Evolutionary conservation across 1,140 invertebrate species (phyloP).

Genomic region (Drosophila kanapiae): DNA sequence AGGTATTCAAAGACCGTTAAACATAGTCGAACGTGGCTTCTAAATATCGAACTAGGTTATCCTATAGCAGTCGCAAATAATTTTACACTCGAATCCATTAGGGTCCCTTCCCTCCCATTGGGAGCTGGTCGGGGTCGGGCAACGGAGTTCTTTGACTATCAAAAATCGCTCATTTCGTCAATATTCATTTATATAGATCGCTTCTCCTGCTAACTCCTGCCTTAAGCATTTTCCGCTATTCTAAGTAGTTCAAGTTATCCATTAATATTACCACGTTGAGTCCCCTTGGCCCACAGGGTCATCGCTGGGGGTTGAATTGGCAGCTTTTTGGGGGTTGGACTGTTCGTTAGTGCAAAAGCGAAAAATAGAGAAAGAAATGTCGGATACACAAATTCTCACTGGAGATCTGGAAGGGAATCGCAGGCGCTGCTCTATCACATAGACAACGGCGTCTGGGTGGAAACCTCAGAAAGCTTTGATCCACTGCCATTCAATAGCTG

Average conservation of each 20-base stretch:
- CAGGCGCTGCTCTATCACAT: conserved; percentile 51
- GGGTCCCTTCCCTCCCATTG: conserved; percentile 16
- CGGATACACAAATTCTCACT: conserved; percentile 28
- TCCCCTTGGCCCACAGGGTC: conserved; percentile 26
- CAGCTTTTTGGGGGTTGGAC: conserved; percentile 29
- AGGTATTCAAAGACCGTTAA: conserved; percentile 55
- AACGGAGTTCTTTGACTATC: conserved; percentile 68
- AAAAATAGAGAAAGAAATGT: conserved; percentile 25
- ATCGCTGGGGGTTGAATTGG: conserved; percentile 30
- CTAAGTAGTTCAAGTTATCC: conserved; percentile 67
- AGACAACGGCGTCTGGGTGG: conserved; percentile 16
- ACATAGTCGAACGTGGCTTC: conserved; percentile 70
- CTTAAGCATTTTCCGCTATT: conserved; percentile 71
- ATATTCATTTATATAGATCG: conserved; percentile 46
- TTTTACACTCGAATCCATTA: conserved; percentile 63
- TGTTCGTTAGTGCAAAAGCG: not conserved
- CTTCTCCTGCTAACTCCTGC: conserved; percentile 43
- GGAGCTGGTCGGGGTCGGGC: conserved; percentile 30
- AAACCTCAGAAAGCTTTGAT: conserved; percentile 28
- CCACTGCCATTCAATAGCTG: conserved; percentile 13
- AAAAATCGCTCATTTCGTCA: conserved; percentile 73
- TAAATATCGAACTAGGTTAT: conserved; percentile 57
- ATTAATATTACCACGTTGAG: conserved; percentile 42
- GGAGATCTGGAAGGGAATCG: conserved; percentile 19
- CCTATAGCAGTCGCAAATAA: conserved; percentile 80